Percentiles rank a stretch among this genome's conserved stretches.
These are phyloP conservation scores for Melipona beecheii DNA, from an alignment of 2,888 invertebrate species.

Conservation along the genomic window DNA sequence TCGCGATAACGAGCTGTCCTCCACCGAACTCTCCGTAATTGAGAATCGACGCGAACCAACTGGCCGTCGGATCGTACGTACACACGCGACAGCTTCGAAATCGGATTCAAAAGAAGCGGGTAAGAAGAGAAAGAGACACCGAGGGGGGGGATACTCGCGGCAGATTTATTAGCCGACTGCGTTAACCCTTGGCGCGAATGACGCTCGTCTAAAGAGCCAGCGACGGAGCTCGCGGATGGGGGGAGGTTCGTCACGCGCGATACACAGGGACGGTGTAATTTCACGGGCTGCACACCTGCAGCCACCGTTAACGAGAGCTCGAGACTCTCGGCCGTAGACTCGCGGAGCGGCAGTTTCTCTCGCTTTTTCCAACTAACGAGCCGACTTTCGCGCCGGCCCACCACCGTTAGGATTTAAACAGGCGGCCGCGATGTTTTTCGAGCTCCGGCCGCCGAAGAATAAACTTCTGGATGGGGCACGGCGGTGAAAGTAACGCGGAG, in stretches of 20 bases:
- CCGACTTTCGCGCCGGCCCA: constrained; percentile 47
- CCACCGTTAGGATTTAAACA: constrained; percentile 56
- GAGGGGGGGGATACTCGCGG: constrained; percentile 22
- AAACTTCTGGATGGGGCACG: constrained; percentile 28
- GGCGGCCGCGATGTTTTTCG: constrained; percentile 58
- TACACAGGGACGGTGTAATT: constrained; percentile 61
- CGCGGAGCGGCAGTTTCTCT: constrained; percentile 27
- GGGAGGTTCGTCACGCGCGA: constrained; percentile 50
- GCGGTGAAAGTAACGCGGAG: constrained; percentile 71
- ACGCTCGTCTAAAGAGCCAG: constrained; percentile 37
- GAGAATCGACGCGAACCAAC: constrained; percentile 52
- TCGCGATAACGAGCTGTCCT: constrained; percentile 61
- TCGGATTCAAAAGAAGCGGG: constrained; percentile 16
- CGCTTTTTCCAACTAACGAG: constrained; percentile 65
- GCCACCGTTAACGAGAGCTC: constrained; percentile 62
- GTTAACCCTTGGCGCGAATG: constrained; percentile 22
- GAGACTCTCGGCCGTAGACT: background rate
- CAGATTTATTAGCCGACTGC: constrained; percentile 46
- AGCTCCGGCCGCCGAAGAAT: constrained; percentile 50
- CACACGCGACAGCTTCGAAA: constrained; percentile 1
- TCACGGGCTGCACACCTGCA: constrained; percentile 57
- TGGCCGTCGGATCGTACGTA: no score
- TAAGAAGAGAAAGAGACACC: background rate
- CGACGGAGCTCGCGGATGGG: background rate
- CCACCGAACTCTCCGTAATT: constrained; percentile 44